Percentiles rank a stretch among this genome's conserved stretches.
These are phyloP conservation scores for Diglossa cyanea DNA, from an alignment of 2,797 vertebrate species.

Conservation along the genomic window DNA sequence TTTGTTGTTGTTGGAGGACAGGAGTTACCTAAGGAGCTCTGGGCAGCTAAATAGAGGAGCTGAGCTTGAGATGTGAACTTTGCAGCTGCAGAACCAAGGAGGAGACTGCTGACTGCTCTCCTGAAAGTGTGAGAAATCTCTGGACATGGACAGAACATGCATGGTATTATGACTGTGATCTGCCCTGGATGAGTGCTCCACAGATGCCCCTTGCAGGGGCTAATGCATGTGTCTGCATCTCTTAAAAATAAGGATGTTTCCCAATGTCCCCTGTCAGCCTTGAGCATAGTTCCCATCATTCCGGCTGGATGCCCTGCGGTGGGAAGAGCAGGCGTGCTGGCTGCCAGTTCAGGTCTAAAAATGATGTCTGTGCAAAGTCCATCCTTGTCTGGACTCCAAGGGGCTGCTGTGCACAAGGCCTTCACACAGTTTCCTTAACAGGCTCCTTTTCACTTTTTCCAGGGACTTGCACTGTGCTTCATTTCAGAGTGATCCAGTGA, in stretches of 20 bases:
- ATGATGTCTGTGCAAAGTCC: slow-evolving; percentile 7
- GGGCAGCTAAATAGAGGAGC: not conserved
- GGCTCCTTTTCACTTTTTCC: slow-evolving; percentile 60
- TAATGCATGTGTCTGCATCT: not conserved
- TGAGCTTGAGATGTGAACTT: not conserved
- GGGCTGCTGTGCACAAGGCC: slow-evolving; percentile 17
- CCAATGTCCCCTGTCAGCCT: not conserved
- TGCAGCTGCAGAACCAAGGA: not conserved
- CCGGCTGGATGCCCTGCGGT: not conserved
- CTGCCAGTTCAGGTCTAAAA: slow-evolving; percentile 31
- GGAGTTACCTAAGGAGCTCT: not conserved
- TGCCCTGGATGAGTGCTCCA: not conserved
- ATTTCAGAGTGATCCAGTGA: slow-evolving; percentile 60
- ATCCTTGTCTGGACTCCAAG: slow-evolving; percentile 47
- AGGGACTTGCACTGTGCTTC: slow-evolving; percentile 45
- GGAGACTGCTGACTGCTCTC: not conserved
- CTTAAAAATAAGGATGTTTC: not conserved
- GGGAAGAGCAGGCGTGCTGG: not conserved
- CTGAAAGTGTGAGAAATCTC: not conserved
- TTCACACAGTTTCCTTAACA: slow-evolving; percentile 59
- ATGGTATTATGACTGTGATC: not conserved
- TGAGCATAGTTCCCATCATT: not conserved
- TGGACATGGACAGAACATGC: fast-evolving
- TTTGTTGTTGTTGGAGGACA: not conserved
- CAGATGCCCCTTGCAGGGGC: not conserved